Evolutionary conservation across 64 coral and sea anemone genomes (phyloP), one percentile per base, ranked within the genome.

Genomic region (Orbicella faveolata): DNA sequence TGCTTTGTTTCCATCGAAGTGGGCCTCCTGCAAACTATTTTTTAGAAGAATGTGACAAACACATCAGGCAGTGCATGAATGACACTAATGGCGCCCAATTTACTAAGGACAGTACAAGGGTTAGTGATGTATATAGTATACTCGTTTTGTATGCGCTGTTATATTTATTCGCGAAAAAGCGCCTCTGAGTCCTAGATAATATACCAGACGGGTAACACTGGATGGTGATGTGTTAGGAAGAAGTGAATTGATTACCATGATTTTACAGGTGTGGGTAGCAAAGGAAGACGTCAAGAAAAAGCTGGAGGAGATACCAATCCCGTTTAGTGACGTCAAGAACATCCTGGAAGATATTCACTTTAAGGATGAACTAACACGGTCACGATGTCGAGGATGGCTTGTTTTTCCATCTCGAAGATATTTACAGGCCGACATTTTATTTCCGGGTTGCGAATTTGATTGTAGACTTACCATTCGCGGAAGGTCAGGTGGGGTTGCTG

Each of bases 401-500:
- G 35, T 68, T 1, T 23, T 70, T 44, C 34, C 61, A 54, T 86
- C 83, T 51, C 16, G 35, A n/a, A 70, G 37, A 44, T 74, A 18
- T 52, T 18, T 86, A 18, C 17, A 3, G 1, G 35, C 83, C 51
- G 69, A 86, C n/a, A 70, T 86, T 17, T 23, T 86, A 30, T 86
- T 86, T 74, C 83, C 83, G 3, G 83, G 83, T 16, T 86, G 63
- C 25, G 83, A 72, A 41, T 86, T 86, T 68, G 83, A 86, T 86
- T 86, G 63, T 34, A 68, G 83, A 48, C 61, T 86, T 2, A 69
- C 63, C 20, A 86, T 86, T 34, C 35, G 63, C 1, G 63, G 63
- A 72, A 35, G 64, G 35, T 19, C n/a, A 61, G 78, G 78, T 80
- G 0, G 4, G 53, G 23, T 74, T 79, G 4, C 30, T 74, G 2